These are phyloP conservation scores for Charaxes varanes DNA, from an alignment of 1,140 invertebrate species.

Conservation along the genomic window DNA sequence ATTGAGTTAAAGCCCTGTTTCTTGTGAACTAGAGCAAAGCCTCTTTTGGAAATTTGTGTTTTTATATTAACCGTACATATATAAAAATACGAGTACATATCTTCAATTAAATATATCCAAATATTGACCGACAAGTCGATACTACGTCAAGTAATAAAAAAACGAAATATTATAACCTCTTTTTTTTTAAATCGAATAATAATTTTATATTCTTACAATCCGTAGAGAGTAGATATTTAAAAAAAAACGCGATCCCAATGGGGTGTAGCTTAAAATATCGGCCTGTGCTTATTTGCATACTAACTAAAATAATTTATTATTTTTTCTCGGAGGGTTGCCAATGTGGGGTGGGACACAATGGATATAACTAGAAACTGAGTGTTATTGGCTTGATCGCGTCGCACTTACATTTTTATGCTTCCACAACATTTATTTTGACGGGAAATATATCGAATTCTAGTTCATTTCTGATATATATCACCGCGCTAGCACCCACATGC, in stretches of 20 bases:
- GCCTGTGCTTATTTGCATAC: slow-evolving; percentile 68
- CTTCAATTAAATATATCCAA: no score
- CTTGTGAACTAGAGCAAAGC: no score
- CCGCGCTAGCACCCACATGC: no score
- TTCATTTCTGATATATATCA: no score
- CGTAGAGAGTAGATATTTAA: slow-evolving; percentile 46
- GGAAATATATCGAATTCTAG: no score
- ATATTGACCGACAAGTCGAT: no score
- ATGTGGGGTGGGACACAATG: slow-evolving; percentile 61
- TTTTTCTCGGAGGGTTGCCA: slow-evolving; percentile 60
- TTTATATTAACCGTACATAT: no score
- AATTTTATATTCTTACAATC: slow-evolving; percentile 33
- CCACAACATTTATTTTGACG: slow-evolving; percentile 35
- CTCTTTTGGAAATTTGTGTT: no score
- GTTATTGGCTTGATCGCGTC: slow-evolving; percentile 60
- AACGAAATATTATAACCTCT: no score
- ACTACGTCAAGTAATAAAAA: no score
- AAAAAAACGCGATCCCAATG: slow-evolving; percentile 50
- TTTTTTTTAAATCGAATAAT: slow-evolving; percentile 3
- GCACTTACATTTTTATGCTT: slow-evolving; percentile 41
- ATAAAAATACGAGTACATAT: no score
- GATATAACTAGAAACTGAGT: slow-evolving; percentile 60
- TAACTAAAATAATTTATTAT: slow-evolving; percentile 75
- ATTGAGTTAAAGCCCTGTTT: no score
- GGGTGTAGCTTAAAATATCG: slow-evolving; percentile 70